Percentiles rank a stretch among this genome's conserved stretches.
These are phyloP conservation scores for Miichthys miiuy DNA, from an alignment of 2,797 vertebrate species.

Conservation along the genomic window DNA sequence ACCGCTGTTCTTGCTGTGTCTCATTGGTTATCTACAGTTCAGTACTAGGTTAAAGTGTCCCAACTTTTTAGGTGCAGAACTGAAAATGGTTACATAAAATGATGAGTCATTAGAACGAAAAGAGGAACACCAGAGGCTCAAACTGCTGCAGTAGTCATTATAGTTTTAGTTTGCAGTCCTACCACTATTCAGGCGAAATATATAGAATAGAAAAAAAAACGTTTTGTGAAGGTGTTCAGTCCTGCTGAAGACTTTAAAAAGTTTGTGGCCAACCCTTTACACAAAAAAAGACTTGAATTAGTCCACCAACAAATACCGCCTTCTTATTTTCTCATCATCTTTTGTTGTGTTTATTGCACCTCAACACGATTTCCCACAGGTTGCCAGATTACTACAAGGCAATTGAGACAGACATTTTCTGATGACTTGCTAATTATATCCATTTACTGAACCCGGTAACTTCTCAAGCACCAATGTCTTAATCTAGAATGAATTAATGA, in stretches of 20 bases:
- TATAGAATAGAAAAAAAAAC: neutral
- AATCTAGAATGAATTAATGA: neutral
- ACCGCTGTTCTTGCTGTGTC: neutral
- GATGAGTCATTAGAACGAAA: neutral
- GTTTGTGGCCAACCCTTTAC: neutral
- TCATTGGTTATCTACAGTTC: neutral
- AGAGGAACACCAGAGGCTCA: neutral
- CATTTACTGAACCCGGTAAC: neutral
- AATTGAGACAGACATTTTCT: neutral
- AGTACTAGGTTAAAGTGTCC: neutral
- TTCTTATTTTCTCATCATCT: neutral
- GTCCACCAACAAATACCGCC: neutral
- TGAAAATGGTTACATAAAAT: neutral
- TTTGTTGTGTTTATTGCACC: neutral
- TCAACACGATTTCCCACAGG: neutral
- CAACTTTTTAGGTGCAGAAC: neutral
- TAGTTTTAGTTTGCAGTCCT: neutral
- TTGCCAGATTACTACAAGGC: neutral
- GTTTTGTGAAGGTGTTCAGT: neutral
- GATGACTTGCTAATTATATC: constrained; percentile 3
- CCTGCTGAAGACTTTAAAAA: neutral
- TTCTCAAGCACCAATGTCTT: neutral
- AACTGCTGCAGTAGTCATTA: neutral
- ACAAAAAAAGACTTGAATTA: neutral
- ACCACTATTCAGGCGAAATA: neutral